These are phyloP conservation scores for Marcusenius ussheri DNA, from an alignment of 2,113 vertebrate genomes.

Conservation along the genomic window DNA sequence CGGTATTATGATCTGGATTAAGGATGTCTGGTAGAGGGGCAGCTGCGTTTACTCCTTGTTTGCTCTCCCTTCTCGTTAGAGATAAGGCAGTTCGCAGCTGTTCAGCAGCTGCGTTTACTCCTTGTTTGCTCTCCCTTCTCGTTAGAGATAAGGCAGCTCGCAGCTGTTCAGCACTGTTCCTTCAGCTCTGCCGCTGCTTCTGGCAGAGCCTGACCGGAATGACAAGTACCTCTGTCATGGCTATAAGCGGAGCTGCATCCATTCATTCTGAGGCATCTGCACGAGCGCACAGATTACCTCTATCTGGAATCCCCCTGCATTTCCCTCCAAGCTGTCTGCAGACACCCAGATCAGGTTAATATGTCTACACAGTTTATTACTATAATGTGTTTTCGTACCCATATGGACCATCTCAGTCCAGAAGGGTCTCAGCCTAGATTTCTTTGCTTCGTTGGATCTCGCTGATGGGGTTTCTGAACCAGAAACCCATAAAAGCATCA, in stretches of 20 bases:
- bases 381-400: not conserved
- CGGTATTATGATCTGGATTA: not conserved
- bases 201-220: conserved; percentile 32
- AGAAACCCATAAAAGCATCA: not conserved
- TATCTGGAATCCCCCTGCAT: not conserved
- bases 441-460: not conserved
- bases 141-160: conserved; percentile 5
- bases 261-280: not conserved
- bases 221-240: conserved; percentile 30
- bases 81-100: conserved; percentile 1
- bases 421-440: not conserved
- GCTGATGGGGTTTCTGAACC: not conserved
- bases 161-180: not conserved
- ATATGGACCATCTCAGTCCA: not conserved
- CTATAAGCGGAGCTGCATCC: not conserved
- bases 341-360: not conserved
- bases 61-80: conserved; percentile 9
- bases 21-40: not conserved
- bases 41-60: not conserved
- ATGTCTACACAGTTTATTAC: not conserved
- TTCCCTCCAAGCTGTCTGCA: not conserved
- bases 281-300: not conserved
- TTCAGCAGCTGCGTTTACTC: not conserved
- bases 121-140: conserved; percentile 5
- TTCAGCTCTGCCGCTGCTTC: conserved; percentile 29